A percentile compares a stretch with the other conserved stretches of the same genome.
phyloP scores from a whole-genome alignment of 1,140 invertebrate species.

The Drosophila carrolli region DNA sequence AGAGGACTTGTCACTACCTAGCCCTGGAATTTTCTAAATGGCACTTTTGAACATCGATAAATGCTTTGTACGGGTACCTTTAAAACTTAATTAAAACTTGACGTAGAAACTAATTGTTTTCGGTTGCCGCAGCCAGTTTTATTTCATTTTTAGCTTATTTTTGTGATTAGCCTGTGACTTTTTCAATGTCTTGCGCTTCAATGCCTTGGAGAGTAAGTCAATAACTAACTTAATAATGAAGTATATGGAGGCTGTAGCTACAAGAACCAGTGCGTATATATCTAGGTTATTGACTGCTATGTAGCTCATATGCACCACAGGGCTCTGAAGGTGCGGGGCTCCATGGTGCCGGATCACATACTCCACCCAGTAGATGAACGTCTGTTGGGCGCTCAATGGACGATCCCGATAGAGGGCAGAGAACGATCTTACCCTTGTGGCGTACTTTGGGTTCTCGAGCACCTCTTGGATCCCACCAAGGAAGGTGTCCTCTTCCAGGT shows the following conservation, averaged over 20 bases:
- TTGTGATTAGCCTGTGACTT: not conserved
- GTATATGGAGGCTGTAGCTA: not conserved
- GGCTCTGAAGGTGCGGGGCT: constrained; percentile 68
- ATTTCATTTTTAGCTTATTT: not conserved
- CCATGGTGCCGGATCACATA: constrained; percentile 85
- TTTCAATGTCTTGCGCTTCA: not conserved
- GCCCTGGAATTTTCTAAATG: no score
- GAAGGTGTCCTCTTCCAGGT: constrained; percentile 85
- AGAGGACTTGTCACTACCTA: no score
- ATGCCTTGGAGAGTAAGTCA: not conserved
- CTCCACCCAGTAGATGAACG: constrained; percentile 84
- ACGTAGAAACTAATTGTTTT: no score
- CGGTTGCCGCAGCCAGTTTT: no score
- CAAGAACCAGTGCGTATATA: constrained; percentile 34
- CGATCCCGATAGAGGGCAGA: constrained; percentile 69
- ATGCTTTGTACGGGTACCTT: no score
- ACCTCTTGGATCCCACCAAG: constrained; percentile 37
- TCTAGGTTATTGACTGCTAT: constrained; percentile 59
- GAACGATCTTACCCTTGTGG: constrained; percentile 40
- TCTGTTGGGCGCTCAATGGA: constrained; percentile 68
- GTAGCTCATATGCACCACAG: constrained; percentile 78
- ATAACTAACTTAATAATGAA: not conserved
- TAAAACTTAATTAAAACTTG: no score
- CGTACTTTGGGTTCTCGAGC: constrained; percentile 59
- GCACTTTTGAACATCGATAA: no score